These are phyloP conservation scores for Notechis scutatus DNA, from an alignment of 2,113 vertebrate genomes.

Conservation along the genomic window DNA sequence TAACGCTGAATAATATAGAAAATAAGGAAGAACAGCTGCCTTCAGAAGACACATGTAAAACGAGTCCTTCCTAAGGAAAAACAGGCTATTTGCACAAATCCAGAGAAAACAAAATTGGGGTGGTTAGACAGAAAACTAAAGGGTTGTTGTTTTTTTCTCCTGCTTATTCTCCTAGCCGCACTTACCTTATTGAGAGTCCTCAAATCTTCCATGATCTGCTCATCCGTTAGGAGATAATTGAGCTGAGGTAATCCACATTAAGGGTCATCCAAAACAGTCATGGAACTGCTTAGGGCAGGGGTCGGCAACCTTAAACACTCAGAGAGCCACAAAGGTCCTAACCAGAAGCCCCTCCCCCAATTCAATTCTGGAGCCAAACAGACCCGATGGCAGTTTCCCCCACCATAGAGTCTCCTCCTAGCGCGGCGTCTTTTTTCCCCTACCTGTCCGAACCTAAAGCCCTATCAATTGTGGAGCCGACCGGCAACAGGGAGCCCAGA, in stretches of 20 bases:
- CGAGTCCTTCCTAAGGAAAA: background rate
- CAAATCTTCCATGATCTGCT: constrained; percentile 98
- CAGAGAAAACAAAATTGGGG: background rate
- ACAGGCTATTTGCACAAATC: background rate
- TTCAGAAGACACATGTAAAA: background rate
- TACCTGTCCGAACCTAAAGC: no score
- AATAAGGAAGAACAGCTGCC: background rate
- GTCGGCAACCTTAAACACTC: no score
- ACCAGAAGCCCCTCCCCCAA: no score
- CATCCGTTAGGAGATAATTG: constrained; percentile 95
- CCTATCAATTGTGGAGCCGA: no score
- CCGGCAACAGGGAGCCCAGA: no score
- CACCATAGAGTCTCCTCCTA: no score
- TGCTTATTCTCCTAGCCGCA: background rate
- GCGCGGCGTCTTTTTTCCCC: no score
- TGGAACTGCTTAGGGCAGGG: no score
- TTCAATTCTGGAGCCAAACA: no score
- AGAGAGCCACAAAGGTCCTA: no score
- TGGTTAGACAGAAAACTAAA: background rate
- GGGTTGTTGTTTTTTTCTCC: background rate
- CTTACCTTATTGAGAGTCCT: constrained; percentile 93
- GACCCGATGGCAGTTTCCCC: no score
- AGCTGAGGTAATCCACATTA: constrained; percentile 90
- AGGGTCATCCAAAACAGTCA: constrained; percentile 52
- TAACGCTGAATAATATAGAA: background rate